phyloP scores from a whole-genome alignment of 92 coral and sea anemone genomes.

The Actinernus sp. region DNA sequence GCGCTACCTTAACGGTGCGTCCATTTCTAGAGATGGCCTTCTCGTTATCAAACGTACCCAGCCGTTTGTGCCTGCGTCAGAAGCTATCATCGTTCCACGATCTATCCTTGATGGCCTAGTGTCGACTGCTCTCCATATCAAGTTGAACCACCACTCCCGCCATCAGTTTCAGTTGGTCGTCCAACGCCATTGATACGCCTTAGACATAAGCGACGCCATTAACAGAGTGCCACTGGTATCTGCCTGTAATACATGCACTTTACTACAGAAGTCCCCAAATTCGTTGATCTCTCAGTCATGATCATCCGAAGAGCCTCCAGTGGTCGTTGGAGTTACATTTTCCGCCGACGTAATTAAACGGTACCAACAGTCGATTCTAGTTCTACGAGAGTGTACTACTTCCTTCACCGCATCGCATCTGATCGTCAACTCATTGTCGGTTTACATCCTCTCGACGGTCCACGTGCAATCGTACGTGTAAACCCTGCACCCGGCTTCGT shows the following conservation, averaged over 20 bases:
- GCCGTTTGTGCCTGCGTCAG: slow-evolving; percentile 21
- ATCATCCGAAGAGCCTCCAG: slow-evolving; percentile 63
- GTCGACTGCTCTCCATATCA: slow-evolving; percentile 43
- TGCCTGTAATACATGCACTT: slow-evolving; percentile 52
- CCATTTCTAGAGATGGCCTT: slow-evolving; percentile 50
- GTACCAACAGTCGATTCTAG: slow-evolving; percentile 33
- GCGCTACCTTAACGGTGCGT: slow-evolving; percentile 16
- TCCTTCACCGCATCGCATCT: no score
- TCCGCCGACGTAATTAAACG: slow-evolving; percentile 69
- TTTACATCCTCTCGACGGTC: no score
- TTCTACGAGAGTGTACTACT: slow-evolving; percentile 56
- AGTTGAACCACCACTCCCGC: slow-evolving; percentile 53
- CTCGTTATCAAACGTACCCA: slow-evolving; percentile 37
- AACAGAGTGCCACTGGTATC: slow-evolving; percentile 32
- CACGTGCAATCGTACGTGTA: no score
- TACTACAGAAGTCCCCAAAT: slow-evolving; percentile 50
- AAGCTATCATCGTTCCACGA: no score
- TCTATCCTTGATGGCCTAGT: slow-evolving; percentile 43
- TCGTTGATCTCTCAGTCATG: slow-evolving; percentile 30
- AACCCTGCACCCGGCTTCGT: slow-evolving; percentile 52
- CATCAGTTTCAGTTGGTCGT: slow-evolving; percentile 40
- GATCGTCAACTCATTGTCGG: no score
- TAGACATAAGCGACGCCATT: slow-evolving; percentile 57
- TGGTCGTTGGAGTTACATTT: slow-evolving; percentile 52
- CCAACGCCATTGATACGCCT: slow-evolving; percentile 56